phyloP scores from a whole-genome alignment of 2,888 invertebrate species.

The Coelopa pilipes region DNA sequence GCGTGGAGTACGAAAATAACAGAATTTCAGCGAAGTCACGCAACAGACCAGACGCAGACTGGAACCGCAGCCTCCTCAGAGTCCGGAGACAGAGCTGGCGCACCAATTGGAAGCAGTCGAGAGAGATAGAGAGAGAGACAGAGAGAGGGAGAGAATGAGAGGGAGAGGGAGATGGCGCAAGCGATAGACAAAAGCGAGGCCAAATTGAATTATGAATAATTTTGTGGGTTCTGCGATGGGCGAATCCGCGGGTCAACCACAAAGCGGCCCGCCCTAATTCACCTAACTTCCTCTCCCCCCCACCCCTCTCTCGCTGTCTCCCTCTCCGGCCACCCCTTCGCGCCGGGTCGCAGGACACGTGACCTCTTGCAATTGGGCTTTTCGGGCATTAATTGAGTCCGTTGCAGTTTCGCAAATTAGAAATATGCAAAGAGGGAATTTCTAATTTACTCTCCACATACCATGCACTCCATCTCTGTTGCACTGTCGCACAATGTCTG shows the following conservation, averaged over 20 bases:
- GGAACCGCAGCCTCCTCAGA: too few relatives aligned
- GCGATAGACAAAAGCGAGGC: not conserved
- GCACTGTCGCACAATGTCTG: not conserved
- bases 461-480: not conserved
- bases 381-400: too few relatives aligned
- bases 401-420: not conserved
- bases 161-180: not conserved
- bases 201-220: not conserved
- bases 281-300: too few relatives aligned
- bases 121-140: not conserved
- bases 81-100: too few relatives aligned
- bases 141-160: not conserved
- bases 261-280: not conserved
- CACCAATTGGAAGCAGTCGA: too few relatives aligned
- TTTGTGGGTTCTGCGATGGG: not conserved
- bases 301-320: too few relatives aligned
- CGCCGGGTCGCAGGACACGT: too few relatives aligned
- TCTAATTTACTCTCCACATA: not conserved
- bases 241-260: not conserved
- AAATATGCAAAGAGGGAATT: slow-evolving; percentile 2
- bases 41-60: too few relatives aligned
- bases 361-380: too few relatives aligned
- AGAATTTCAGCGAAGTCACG: too few relatives aligned
- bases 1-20: too few relatives aligned
- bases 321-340: too few relatives aligned